phyloP scores from a whole-genome alignment of 2,113 vertebrate species.

The human region GRCh38 chr9:93894001-93894500 shows the following conservation, averaged over 20 bases:
- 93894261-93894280: constrained; percentile 65
- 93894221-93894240: constrained; percentile 84
- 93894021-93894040: constrained; percentile 84
- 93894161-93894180: constrained; percentile 78
- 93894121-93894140: constrained; percentile 69
- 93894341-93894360: constrained; percentile 71
- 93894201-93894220: constrained; percentile 88
- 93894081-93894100: constrained; percentile 83
- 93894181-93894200: constrained; percentile 89
- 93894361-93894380: constrained; percentile 80
- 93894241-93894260: constrained; percentile 76
- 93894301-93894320: constrained; percentile 78
- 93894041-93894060: constrained; percentile 85
- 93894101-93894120: constrained; percentile 77
- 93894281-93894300: constrained; percentile 29
- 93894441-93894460: not conserved
- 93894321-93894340: constrained; percentile 83
- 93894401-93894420: not conserved
- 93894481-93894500: not conserved
- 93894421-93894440: not conserved
- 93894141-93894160: constrained; percentile 84
- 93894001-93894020: constrained; percentile 76
- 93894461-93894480: not conserved
- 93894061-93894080: constrained; percentile 85
- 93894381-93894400: constrained; percentile 75